Evolutionary conservation across 2,113 vertebrate genomes (phyloP).

Genomic region (Strix aluco): DNA sequence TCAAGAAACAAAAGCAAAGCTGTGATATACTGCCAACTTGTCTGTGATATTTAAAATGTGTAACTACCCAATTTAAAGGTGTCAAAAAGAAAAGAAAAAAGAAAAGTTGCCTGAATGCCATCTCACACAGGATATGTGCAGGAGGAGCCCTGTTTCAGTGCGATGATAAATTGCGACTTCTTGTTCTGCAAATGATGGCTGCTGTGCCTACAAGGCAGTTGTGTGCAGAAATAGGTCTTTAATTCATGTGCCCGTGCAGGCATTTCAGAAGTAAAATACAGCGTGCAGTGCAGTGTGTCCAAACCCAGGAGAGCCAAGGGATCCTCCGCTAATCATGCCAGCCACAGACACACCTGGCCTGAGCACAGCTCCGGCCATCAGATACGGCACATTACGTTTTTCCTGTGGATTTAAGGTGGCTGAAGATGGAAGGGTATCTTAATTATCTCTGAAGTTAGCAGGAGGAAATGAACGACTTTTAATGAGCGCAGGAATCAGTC

Average conservation of each 20-base stretch:
- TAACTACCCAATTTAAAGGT: neutral
- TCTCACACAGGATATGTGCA: accelerated
- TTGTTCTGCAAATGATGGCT: neutral
- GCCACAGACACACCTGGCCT: neutral
- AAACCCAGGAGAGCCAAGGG: neutral
- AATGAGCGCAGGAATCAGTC: neutral
- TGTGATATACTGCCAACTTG: neutral
- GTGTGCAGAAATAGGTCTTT: neutral
- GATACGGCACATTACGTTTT: too few relatives aligned
- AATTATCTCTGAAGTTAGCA: neutral
- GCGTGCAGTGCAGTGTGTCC: too few relatives aligned
- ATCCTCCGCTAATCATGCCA: neutral
- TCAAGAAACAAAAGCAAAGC: neutral
- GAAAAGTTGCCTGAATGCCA: neutral
- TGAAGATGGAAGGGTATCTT: neutral
- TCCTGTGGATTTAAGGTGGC: neutral
- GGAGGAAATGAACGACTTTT: neutral
- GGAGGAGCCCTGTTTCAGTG: neutral
- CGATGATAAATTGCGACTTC: neutral
- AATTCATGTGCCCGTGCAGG: accelerated
- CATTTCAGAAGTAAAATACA: neutral
- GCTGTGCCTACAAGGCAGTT: accelerated
- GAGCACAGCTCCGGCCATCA: neutral
- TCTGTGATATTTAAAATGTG: neutral
- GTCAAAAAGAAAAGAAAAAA: too few relatives aligned